Evolutionary conservation across 2,797 vertebrate species (phyloP).

Genomic region (Lophius americanus): DNA sequence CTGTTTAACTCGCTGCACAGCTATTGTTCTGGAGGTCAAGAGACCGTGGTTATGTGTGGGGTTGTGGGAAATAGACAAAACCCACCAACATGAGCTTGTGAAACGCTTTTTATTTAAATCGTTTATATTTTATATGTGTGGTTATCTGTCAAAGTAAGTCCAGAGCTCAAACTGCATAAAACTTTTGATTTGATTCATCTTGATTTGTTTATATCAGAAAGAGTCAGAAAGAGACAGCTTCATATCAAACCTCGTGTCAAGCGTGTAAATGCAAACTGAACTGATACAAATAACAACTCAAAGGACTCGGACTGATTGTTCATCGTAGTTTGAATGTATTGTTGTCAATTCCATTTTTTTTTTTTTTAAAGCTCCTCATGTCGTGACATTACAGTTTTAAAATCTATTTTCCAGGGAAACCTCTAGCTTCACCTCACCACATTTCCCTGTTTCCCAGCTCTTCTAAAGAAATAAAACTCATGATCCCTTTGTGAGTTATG

Average conservation of each 20-base stretch:
- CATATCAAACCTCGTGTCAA: background rate
- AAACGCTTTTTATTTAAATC: slow-evolving; percentile 8
- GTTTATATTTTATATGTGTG: background rate
- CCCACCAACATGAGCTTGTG: slow-evolving; percentile 13
- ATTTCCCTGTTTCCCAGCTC: too few species aligned
- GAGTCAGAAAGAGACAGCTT: background rate
- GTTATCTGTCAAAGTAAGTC: slow-evolving; percentile 10
- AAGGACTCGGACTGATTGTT: too few species aligned
- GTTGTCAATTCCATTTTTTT: too few species aligned
- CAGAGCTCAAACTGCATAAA: background rate
- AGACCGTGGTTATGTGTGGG: slow-evolving; percentile 14
- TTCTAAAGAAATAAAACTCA: too few species aligned
- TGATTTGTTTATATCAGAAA: slow-evolving; percentile 8
- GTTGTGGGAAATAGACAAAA: slow-evolving; percentile 27
- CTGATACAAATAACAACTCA: background rate
- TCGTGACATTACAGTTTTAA: too few species aligned
- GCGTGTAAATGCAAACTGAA: background rate
- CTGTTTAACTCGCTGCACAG: slow-evolving; percentile 36
- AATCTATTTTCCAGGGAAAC: too few species aligned
- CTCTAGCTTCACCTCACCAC: too few species aligned
- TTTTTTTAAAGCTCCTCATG: too few species aligned
- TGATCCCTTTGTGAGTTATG: too few species aligned
- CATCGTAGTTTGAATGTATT: too few species aligned
- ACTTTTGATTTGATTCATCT: slow-evolving; percentile 5
- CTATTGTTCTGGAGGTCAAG: slow-evolving; percentile 47